Evolutionary conservation across 2,113 vertebrate species (phyloP), one percentile per base, ranked within the genome.

Genomic region (Pionites leucogaster): DNA sequence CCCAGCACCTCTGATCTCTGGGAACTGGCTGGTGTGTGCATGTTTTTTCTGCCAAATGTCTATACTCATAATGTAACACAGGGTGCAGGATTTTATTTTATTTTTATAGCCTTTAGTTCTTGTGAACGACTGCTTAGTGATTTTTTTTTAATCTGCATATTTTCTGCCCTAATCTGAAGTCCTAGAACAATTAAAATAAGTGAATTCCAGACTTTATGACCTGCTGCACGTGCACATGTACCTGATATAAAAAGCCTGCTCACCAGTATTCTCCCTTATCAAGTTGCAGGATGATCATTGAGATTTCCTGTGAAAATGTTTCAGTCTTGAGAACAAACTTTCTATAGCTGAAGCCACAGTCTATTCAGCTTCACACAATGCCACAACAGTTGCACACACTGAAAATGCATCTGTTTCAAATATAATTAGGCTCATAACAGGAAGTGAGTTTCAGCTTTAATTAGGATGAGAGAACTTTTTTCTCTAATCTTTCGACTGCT

Each of bases 381-480:
- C 39, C 67, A 44, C 28, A 82, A 52, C 47, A 60, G 46, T 87
- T 57, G 41, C 35, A 59, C 25, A 27, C 25, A 17, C 31, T 62
- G 71, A 24, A 93, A 85, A n/a, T 85, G 31, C 70, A 85, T 79
- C 44, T 77, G 44, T 70, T 79, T 90, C 44, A 85, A 95, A 83
- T 67, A 29, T 19, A 90, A 88, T 88, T 84, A 91, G 31, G n/a
- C 16, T 90, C 20, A 47, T 67, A 88, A 91, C 31, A 60, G 42
- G 60, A 93, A 82, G 41, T 11, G 64, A 94, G 22, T 85, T 88
- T 91, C 71, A 59, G 53, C 13, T 95, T 95, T 91, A 93, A 88
- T 94, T 91, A 80, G 37, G 55, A 87, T 69, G 53, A 63, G 17
- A 55, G 13, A 86, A 75, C 4, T 88, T 90, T 90, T 44, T 47